Conservation (phyloP, 2,113 vertebrate genomes). For the Vimba vimba region DNA sequence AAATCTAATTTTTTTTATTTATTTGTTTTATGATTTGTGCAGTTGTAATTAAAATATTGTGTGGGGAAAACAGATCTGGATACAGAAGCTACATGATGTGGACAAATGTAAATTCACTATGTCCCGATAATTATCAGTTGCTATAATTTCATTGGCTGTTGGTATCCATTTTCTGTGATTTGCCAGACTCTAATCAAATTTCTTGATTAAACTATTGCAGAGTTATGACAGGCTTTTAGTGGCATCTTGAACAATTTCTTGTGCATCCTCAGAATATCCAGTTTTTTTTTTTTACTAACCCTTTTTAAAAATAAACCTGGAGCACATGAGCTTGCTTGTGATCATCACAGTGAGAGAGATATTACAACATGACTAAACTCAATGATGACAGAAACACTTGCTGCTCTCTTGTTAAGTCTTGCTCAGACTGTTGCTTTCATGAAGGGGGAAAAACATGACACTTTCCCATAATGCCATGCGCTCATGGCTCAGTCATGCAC, state of each 20-base stretch:
- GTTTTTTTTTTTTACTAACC: not conserved
- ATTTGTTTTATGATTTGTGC: not conserved
- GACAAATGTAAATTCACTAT: not conserved
- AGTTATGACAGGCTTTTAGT: not conserved
- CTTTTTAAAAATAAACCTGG: too few species aligned
- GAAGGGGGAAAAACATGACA: not conserved
- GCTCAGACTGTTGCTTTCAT: conserved; percentile 73
- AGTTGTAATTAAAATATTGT: not conserved
- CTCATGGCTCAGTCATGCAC: conserved; percentile 68
- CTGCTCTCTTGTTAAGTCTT: conserved; percentile 73
- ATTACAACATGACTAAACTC: conserved; percentile 50
- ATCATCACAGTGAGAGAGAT: not conserved
- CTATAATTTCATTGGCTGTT: not conserved
- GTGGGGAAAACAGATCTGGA: not conserved
- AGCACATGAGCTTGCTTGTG: too few species aligned
- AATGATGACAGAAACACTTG: conserved; percentile 72
- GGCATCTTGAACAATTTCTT: not conserved
- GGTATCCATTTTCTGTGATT: not conserved
- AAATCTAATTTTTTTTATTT: too few species aligned
- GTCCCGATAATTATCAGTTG: not conserved
- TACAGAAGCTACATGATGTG: not conserved
- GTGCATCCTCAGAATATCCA: not conserved
- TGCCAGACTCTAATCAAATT: not conserved
- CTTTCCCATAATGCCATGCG: conserved; percentile 66
- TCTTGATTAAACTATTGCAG: not conserved